Base-by-base conservation (phyloP, 1,140 invertebrate species). In the Asbolus verrucosus region DNA sequence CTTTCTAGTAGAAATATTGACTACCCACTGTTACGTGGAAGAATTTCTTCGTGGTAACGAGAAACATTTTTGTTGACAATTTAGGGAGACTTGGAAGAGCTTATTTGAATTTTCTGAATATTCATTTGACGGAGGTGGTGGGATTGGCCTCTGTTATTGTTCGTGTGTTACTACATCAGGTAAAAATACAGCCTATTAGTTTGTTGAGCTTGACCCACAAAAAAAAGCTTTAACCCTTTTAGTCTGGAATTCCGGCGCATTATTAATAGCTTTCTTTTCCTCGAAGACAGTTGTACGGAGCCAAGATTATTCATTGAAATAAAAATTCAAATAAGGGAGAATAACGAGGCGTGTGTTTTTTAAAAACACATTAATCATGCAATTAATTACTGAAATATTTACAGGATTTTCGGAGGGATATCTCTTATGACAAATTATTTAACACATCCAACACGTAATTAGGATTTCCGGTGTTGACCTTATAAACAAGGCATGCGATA, bases 191-290 rank as follows among this genome's bases (percentile, higher is more conserved):
- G n/a, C n/a, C n/a, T n/a, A n/a, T n/a, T n/a, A n/a, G n/a, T n/a
- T n/a, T n/a, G 33, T 14, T 63, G 61, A 15, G 16, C 39, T 63
- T 63, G 61, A 63, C 61, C 61, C 39, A 63, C 39, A 63, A 63
- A 41, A n/a, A n/a, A 63, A 63, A 59, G 50, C 24, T 62, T 60
- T 63, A 63, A 63, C 61, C 61, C 61, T 63, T 63, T 63, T 27
- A 24, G 39, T 15, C 16, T 41, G 61, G 33, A 63, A 63, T 63
- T 63, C 61, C 61, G 19, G 18, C n/a, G n/a, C 43, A 6, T 24
- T 50, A 21, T 50, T 50, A 50, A 50, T 19, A 15, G 46, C 46
- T 54, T 54, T 54, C 46, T 54, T 54, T 54, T 54, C 19, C n/a
- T 24, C 8, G 19, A 54, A 54, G 46, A 4, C 6, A 11, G 6